Base-by-base conservation (phyloP, 1,140 invertebrate species). In the Lasioglossum baleicum region DNA sequence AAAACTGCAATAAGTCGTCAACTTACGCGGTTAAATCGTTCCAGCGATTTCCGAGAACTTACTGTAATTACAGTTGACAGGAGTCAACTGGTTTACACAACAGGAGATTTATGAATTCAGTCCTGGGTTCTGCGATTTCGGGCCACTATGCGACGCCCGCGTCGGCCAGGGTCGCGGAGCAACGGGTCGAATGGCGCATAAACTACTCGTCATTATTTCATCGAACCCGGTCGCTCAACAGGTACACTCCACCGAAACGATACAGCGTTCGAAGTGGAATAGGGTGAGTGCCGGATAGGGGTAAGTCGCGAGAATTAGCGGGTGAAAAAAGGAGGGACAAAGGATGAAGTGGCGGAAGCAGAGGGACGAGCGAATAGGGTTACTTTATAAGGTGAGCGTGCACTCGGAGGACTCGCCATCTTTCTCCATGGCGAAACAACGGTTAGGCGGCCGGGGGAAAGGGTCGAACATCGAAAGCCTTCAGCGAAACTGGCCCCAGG, bases 181-280 rank as follows among this genome's bases (percentile, higher is more conserved):
- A 35, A 35, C 35, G 35, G 35, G 35, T 15, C 35, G 61, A 80
- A 63, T n/a, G 71, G 66, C 53, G 75, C 56, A 58, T 65, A 83
- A 83, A 79, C 76, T 73, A 60, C 76, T 72, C 70, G 81, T 84
- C 75, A 73, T 86, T 86, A 85, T 76, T 83, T 85, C 80, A 80
- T 85, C 80, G 83, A 86, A 80, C 66, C 51, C 40, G 60, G 60
- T 78, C 80, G 74, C 81, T 87, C 85, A 87, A 87, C 85, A 87
- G 85, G 85, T 87, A 86, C 40, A 61, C 75, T 72, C 31, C 44
- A 6, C 22, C 31, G 51, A 40, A 56, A 48, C 70, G 58, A 81
- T 83, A 56, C 51, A 53, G 20, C 63, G 60, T 15, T 64, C 51
- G 3, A 20, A 20, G 48, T 17, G 61, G 44, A 48, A 20, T 42